Evolutionary conservation across 2,888 invertebrate species (phyloP), one percentile per base, ranked within the genome.

Genomic region (Amiota communis): DNA sequence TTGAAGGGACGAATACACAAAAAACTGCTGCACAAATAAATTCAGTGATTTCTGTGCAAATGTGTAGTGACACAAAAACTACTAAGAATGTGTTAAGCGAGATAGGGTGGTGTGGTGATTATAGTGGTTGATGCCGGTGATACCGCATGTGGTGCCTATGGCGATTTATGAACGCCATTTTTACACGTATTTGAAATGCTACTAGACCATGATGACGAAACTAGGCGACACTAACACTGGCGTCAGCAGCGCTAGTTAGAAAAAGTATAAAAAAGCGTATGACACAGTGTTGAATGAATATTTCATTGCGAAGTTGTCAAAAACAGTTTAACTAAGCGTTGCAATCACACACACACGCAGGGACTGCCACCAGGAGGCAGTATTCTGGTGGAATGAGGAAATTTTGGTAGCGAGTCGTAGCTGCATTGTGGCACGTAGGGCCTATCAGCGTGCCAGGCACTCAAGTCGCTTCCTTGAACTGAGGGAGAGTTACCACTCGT

Each of bases 21-120:
- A n/a, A 15, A 65, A 67, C 17, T 11, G 67, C 49, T 75, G 75
- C 75, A 76, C 73, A 80, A 81, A 83, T 85, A 85, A 83, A 85
- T 84, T 81, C 80, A 78, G 70, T 72, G 78, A 77, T 73, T 77
- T 70, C 77, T 78, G 74, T 76, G 77, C 71, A 75, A 69, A 51
- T 67, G 67, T 51, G 51, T 51, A 67, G 23, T 23, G 23, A 23
- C 23, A 23, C 23, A 23, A 3, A 23, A 23, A 23, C 3, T 1
- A 2, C 2, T 23, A n/a, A n/a, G n/a, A n/a, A n/a, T n/a, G n/a
- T n/a, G n/a, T n/a, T n/a, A n/a, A 23, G 2, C 1, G 23, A 3
- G 23, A 23, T 23, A 23, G 23, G 23, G 23, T 23, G 1, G 23
- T 2, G 3, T 23, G 3, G 23, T 2, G 1, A 3, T 1, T 23